phyloP scores from a whole-genome alignment of 2,888 invertebrate species.

The Coleophora deauratella region DNA sequence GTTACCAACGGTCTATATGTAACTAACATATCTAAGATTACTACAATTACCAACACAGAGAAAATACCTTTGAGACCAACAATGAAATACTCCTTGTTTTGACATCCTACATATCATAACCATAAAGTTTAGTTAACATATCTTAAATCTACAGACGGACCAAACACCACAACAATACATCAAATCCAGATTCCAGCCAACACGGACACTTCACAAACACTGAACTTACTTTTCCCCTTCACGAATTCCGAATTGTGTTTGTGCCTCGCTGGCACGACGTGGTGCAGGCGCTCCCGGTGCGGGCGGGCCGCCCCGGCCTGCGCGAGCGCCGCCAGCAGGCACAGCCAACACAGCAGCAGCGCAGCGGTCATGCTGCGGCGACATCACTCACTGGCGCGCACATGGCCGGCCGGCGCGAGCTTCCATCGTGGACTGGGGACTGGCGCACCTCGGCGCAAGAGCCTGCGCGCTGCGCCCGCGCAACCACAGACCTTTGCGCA shows the following conservation, averaged over 20 bases:
- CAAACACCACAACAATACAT: slow-evolving; percentile 2
- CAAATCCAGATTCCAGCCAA: no score
- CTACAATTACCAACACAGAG: no score
- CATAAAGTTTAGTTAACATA: no score
- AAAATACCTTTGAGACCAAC: no score
- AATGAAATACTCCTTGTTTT: no score
- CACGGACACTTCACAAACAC: slow-evolving; percentile 13
- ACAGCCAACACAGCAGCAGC: slow-evolving; percentile 53
- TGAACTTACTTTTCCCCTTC: slow-evolving; percentile 84
- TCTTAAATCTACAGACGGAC: no score
- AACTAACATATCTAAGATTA: no score
- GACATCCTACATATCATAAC: no score
- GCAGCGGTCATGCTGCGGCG: slow-evolving; percentile 65
- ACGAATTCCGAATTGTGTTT: slow-evolving; percentile 78
- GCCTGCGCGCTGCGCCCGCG: slow-evolving; percentile 49
- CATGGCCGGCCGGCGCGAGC: slow-evolving; percentile 53
- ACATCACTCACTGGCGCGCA: slow-evolving; percentile 58
- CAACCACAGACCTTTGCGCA: slow-evolving; percentile 36
- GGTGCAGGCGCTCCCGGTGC: slow-evolving; percentile 37
- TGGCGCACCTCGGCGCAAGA: slow-evolving; percentile 46
- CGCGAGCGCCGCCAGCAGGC: slow-evolving; percentile 29
- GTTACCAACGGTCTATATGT: no score
- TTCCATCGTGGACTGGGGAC: slow-evolving; percentile 60
- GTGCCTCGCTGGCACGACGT: slow-evolving; percentile 44
- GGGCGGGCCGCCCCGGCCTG: slow-evolving; percentile 36